Percentiles rank a stretch among this genome's conserved stretches.
phyloP scores from a whole-genome alignment of 2,888 invertebrate species.

The Ligdia adustata region DNA sequence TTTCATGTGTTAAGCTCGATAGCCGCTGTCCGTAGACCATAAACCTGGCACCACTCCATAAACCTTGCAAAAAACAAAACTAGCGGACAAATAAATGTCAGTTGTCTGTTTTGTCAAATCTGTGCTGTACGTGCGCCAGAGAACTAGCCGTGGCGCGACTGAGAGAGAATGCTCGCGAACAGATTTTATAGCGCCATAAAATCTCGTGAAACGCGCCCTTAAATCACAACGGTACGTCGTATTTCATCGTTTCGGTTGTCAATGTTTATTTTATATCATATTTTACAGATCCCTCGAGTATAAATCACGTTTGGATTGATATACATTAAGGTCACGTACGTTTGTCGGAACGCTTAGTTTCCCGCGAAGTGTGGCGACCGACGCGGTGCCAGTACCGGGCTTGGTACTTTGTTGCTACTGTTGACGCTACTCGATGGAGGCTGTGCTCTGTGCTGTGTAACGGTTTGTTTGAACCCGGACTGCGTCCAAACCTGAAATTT shows the following conservation, averaged over 20 bases:
- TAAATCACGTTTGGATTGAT: constrained; percentile 80
- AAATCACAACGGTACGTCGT: constrained; percentile 80
- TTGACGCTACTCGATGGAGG: constrained; percentile 15
- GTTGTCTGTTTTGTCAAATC: constrained; percentile 83
- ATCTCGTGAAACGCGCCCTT: constrained; percentile 82
- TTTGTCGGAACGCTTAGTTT: constrained; percentile 78
- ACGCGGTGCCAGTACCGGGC: too few relatives aligned
- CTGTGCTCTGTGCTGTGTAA: constrained; percentile 5
- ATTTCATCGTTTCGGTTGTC: constrained; percentile 84
- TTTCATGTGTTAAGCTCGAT: constrained; percentile 67
- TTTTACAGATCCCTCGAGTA: constrained; percentile 80
- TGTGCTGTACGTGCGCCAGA: constrained; percentile 74
- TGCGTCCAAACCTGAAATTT: not conserved
- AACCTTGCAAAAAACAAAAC: constrained; percentile 79
- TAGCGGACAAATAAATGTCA: constrained; percentile 79
- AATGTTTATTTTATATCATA: constrained; percentile 85
- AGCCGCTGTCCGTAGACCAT: constrained; percentile 67
- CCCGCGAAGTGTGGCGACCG: constrained; percentile 28
- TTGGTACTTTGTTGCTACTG: too few relatives aligned
- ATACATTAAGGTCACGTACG: constrained; percentile 83
- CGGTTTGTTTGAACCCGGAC: constrained; percentile 4
- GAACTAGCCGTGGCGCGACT: constrained; percentile 39
- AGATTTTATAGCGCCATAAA: constrained; percentile 83
- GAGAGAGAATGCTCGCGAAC: constrained; percentile 62
- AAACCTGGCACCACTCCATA: constrained; percentile 80